Evolutionary conservation across 1,140 invertebrate species (phyloP), one percentile per base, ranked within the genome.

Genomic region (Andricus grossulariae): DNA sequence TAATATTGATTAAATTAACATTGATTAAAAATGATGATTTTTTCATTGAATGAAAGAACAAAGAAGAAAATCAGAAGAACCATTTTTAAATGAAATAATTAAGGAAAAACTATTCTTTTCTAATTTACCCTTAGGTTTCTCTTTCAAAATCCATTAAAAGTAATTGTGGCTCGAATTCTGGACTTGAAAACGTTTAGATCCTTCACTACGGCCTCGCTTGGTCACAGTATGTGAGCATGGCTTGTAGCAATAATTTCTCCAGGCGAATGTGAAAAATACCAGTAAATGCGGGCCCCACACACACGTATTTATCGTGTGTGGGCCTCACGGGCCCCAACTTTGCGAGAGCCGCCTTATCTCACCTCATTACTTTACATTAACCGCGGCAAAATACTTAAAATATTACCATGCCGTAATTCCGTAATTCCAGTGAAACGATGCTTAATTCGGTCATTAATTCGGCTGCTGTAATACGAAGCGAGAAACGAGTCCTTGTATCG

Each of bases 291-390:
- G 82, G 82, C 78, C 78, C 82, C 78, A 78, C 78, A 80, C 76
- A 80, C 71, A 50, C 76, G 75, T 60, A 75, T 78, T 45, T 83
- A 81, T 83, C 82, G 82, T 81, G 82, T 83, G 82, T 83, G 82
- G 82, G 82, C 82, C 82, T 78, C 54, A 16, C 76, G 75, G 15
- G 60, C 70, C 76, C 71, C 75, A 71, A 79, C 77, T 78, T 74
- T 80, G 80, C 78, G 73, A 80, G 75, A 71, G 72, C 71, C 13
- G 78, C 78, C 82, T 83, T 83, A 83, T 83, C 82, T 83, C 82
- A 66, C 60, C 60, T 32, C 60, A 66, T 66, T 66, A 66, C 60
- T 66, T 66, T 66, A 66, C 60, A 66, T 66, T 66, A 66, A 66
- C 60, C 32, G 60, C 60, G 60, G 60, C 60, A 66, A 66, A 45